These are phyloP conservation scores for Thunnus thynnus DNA, from an alignment of 2,113 vertebrate species.

Conservation along the genomic window DNA sequence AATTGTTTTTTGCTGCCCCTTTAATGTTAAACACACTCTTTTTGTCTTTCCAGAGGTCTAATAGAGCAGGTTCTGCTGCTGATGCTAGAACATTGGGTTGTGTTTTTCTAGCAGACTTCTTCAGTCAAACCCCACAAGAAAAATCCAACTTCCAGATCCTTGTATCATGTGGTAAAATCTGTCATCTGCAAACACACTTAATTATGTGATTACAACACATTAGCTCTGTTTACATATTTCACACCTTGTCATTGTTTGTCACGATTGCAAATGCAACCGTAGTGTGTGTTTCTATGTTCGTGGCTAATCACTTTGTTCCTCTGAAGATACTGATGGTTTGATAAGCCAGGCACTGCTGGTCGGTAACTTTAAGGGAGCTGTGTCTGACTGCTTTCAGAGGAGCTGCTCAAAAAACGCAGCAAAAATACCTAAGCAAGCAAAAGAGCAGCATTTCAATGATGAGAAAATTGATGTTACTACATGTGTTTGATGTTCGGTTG, in stretches of 20 bases:
- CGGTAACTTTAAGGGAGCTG: conserved; percentile 87
- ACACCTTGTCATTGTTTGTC: no score
- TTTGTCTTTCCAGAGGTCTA: conserved; percentile 78
- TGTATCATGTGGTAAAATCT: conserved; percentile 58
- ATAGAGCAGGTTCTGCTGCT: conserved; percentile 67
- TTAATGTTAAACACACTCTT: neutral
- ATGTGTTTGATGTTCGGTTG: neutral
- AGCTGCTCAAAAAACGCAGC: conserved; percentile 73
- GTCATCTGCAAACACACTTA: neutral
- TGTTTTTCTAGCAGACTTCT: conserved; percentile 78
- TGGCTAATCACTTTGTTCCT: conserved; percentile 26
- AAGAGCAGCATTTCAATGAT: conserved; percentile 86
- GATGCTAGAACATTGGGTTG: conserved; percentile 25
- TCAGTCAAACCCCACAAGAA: conserved; percentile 76
- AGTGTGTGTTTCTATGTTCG: conserved; percentile 38
- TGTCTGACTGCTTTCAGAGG: conserved; percentile 88
- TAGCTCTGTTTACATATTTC: neutral
- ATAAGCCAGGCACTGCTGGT: conserved; percentile 80
- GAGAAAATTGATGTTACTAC: neutral
- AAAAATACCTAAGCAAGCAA: conserved; percentile 82
- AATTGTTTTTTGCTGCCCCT: no score
- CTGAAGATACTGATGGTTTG: no score
- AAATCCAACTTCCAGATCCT: conserved; percentile 83
- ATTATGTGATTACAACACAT: neutral
- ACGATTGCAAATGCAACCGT: no score